Evolutionary conservation across 2,797 vertebrate species (phyloP).

Genomic region (Pyrocephalus nanus): DNA sequence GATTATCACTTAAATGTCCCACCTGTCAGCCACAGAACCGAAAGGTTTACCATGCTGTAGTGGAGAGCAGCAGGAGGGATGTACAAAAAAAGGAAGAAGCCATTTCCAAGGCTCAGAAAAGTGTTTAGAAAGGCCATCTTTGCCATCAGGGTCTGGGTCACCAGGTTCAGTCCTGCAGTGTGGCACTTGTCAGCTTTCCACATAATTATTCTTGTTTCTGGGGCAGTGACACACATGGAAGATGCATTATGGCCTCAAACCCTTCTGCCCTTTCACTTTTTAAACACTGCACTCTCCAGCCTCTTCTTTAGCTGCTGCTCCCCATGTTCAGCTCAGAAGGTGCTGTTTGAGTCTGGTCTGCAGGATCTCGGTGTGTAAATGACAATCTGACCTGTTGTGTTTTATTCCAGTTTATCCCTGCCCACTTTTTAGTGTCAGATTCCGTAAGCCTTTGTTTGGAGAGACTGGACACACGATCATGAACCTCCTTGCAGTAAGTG

Average conservation of each 20-base stretch:
- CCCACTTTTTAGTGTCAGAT: slow-evolving; percentile 96
- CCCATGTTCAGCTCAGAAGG: accelerated
- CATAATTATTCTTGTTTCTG: neutral
- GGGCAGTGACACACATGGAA: accelerated
- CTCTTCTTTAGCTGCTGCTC: neutral
- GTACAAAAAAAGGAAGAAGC: neutral
- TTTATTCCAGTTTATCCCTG: slow-evolving; percentile 92
- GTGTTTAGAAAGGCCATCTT: neutral
- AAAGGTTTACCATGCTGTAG: neutral
- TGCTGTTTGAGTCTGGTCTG: neutral
- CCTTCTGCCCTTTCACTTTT: neutral
- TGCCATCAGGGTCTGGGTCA: neutral
- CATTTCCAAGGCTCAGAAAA: neutral
- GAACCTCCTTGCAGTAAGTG: slow-evolving; percentile 96
- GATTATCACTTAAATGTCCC: neutral
- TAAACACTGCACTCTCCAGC: neutral
- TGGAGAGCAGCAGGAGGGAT: neutral
- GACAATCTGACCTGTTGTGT: slow-evolving; percentile 7
- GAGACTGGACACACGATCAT: slow-evolving; percentile 99
- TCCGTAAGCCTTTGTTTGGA: slow-evolving; percentile 96
- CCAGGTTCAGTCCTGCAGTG: neutral
- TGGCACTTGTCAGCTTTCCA: neutral
- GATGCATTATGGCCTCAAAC: neutral
- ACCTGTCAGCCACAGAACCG: neutral
- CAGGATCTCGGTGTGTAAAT: neutral